These are phyloP conservation scores for Uropetala carovei DNA, from an alignment of 2,888 invertebrate species.

Conservation along the genomic window DNA sequence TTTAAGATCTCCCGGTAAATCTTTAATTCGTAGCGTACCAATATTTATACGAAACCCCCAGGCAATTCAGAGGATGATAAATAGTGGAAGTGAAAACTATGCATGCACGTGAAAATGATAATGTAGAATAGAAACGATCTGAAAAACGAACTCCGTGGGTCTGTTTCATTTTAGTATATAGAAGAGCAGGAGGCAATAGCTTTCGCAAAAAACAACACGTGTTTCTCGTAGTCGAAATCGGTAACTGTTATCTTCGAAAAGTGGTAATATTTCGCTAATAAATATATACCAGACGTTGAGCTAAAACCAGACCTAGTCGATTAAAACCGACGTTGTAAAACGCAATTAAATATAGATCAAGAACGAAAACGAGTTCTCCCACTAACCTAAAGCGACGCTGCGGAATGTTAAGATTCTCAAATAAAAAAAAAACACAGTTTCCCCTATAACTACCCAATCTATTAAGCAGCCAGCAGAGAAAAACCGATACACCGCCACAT, in stretches of 20 bases:
- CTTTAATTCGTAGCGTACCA: not conserved
- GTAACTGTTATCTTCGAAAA: not conserved
- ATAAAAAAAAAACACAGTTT: not conserved
- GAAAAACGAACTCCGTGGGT: too few relatives aligned
- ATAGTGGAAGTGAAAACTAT: too few relatives aligned
- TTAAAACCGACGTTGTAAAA: not conserved
- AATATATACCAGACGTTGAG: not conserved
- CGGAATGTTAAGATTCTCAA: not conserved
- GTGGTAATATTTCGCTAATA: not conserved
- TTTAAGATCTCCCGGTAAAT: not conserved
- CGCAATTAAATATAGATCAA: not conserved
- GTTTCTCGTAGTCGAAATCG: not conserved
- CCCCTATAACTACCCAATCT: not conserved
- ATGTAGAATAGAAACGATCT: too few relatives aligned
- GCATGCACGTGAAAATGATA: too few relatives aligned
- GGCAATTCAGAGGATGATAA: too few relatives aligned
- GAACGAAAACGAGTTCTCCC: not conserved
- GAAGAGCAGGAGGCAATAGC: not conserved
- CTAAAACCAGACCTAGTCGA: not conserved
- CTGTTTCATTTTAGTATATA: not conserved
- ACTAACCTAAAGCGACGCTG: not conserved
- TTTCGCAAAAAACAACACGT: not conserved
- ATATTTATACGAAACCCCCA: not conserved
- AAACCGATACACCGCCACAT: constrained; percentile 53
- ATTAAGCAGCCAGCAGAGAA: not conserved